Percentiles rank a stretch among this genome's conserved stretches.
Evolutionary conservation across 2,888 invertebrate species (phyloP).

Genomic region (Apomyelois bistriatella): DNA sequence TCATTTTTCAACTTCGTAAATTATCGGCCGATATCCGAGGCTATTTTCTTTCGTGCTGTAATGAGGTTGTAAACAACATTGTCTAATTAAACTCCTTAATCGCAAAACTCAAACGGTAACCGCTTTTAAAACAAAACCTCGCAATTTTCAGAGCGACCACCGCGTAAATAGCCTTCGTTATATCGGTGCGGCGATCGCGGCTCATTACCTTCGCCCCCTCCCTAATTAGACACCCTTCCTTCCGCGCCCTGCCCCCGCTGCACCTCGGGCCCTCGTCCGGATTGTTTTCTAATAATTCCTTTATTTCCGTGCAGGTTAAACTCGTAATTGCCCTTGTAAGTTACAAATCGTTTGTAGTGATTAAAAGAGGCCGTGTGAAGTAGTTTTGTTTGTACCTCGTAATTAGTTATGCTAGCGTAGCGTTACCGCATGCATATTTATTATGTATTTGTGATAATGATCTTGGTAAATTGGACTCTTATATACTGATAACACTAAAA

Average conservation of each 20-base stretch:
- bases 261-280: slow-evolving; percentile 34
- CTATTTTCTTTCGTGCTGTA: slow-evolving; percentile 64
- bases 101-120: slow-evolving; percentile 79
- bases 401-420: slow-evolving; percentile 12
- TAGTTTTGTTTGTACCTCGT: slow-evolving; percentile 14
- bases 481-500: not conserved
- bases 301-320: slow-evolving; percentile 66
- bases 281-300: slow-evolving; percentile 79
- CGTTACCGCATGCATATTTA: slow-evolving; percentile 2
- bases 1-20: slow-evolving; percentile 76
- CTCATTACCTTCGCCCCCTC: slow-evolving; percentile 75
- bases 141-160: slow-evolving; percentile 76
- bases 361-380: slow-evolving; percentile 18
- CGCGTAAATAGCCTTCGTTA: slow-evolving; percentile 76
- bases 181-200: slow-evolving; percentile 78
- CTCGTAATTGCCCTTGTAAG: slow-evolving; percentile 57
- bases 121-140: slow-evolving; percentile 79
- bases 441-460: slow-evolving; percentile 14
- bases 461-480: not conserved
- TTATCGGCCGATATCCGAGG: slow-evolving; percentile 71
- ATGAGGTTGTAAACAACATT: slow-evolving; percentile 79
- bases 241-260: slow-evolving; percentile 30
- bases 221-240: slow-evolving; percentile 72
- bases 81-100: slow-evolving; percentile 80
- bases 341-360: slow-evolving; percentile 41